Base-by-base conservation (phyloP, 1,140 invertebrate species). In the Aphelenchoides fujianensis region DNA sequence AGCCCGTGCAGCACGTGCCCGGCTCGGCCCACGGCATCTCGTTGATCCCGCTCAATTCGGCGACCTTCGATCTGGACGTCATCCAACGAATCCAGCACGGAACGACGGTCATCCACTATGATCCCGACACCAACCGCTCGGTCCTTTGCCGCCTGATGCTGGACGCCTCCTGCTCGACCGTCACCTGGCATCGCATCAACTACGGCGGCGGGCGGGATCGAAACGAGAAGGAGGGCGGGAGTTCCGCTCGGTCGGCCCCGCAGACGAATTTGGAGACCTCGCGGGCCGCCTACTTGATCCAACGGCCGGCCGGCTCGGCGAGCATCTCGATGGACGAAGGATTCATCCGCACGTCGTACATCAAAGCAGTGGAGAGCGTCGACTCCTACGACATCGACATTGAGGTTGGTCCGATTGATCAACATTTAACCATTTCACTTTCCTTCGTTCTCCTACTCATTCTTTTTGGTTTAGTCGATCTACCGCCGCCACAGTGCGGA, bases 121-220 rank as follows among this genome's bases (percentile, higher is more conserved):
- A 93, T 74, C 87, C 90, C 37, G 90, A 93, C 70, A 88, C 88
- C 1, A 88, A 87, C 0, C 86, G 90, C 52, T 89, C 89, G 1
- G 88, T 88, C 53, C 85, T 91, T 37, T 91, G 92, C 27, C 92
- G 90, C 82, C 86, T 95, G 7, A 88, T 90, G 34, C 86, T 96
- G 28, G 94, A 96, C 85, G 87, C 91, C 16, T 91, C 91, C 7
- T 94, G 92, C 79, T 90, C 90, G 0, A 90, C 91, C 0, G 86
- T 97, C 23, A 90, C 91, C 0, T 96, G 94, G 94, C 90, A 91
- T 59, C 89, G 91, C 52, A 91, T 93, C 0, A 88, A 89, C 7
- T 95, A 93, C 90, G 88, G 87, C 81, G 84, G 89, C 82, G 86
- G 83, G 72, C 86, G 80, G 52, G 81, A 83, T n/a, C n/a, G n/a